These are phyloP conservation scores for Amphiprion percula DNA, from an alignment of 2,113 vertebrate species.

Conservation along the genomic window DNA sequence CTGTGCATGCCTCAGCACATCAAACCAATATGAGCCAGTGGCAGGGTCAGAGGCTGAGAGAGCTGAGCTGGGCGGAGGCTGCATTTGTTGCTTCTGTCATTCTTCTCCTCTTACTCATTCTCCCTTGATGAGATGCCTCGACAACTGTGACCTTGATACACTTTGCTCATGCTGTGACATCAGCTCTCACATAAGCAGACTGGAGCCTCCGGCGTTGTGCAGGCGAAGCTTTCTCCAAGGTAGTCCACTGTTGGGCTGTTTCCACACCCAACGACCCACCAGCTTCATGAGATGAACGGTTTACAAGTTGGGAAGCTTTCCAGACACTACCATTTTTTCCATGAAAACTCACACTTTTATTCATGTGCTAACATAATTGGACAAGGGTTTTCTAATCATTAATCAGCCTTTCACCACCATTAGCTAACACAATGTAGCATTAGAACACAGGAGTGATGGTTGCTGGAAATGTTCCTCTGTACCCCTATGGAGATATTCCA, in stretches of 20 bases:
- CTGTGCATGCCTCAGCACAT: constrained; percentile 53
- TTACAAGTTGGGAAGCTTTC: not conserved
- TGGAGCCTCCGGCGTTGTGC: constrained; percentile 15
- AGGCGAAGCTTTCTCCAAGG: constrained; percentile 3
- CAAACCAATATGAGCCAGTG: constrained; percentile 46
- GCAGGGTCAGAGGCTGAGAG: constrained; percentile 54
- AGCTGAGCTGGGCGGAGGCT: constrained; percentile 46
- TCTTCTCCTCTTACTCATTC: constrained; percentile 50
- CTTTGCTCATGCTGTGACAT: constrained; percentile 40
- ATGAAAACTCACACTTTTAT: too few relatives aligned
- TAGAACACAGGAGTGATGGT: too few relatives aligned
- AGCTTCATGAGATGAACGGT: not conserved
- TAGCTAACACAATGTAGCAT: too few relatives aligned
- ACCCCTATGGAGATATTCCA: too few relatives aligned
- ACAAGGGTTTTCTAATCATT: too few relatives aligned
- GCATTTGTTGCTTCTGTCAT: constrained; percentile 63
- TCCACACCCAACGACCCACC: not conserved
- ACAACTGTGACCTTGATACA: constrained; percentile 63
- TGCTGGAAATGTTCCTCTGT: too few relatives aligned
- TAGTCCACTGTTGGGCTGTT: constrained; percentile 14
- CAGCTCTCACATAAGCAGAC: constrained; percentile 11
- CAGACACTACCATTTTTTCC: too few relatives aligned
- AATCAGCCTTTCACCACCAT: too few relatives aligned
- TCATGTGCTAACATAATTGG: too few relatives aligned
- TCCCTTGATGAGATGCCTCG: constrained; percentile 46